Evolutionary conservation across 2,797 vertebrate species (phyloP), one percentile per base, ranked within the genome.

Genomic region (Cirrhinus mrigala): DNA sequence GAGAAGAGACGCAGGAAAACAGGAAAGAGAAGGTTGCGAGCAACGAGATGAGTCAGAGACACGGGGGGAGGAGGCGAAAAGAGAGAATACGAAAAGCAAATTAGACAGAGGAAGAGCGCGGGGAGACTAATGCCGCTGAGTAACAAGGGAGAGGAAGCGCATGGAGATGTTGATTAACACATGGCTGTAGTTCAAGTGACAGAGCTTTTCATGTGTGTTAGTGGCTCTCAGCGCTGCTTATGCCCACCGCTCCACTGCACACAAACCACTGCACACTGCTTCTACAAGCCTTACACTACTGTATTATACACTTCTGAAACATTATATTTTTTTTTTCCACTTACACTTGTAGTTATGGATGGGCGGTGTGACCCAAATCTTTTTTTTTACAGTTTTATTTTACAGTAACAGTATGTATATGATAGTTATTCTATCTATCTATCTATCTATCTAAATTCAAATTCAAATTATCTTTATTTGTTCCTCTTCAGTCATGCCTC

Each of bases 91-190:
- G 37, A 64, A 78, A 60, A 79, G 46, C 77, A 73, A 52, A 85
- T 75, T 75, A 87, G 69, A 77, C 6, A 82, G 66, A 81, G 81
- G 76, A 66, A 74, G 71, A 68, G 58, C 8, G 29, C 14, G 6
- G 27, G 29, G 60, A 74, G 54, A 29, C n/a, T 56, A 68, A 85
- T 56, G 44, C 29, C 10, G 56, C 27, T 70, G 58, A 81, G 69
- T 24, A 27, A 83, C 73, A 74, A 46, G 52, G 29, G 29, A 64
- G 75, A 69, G 60, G 66, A 74, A 68, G 56, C 2, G 52, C 84
- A 68, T 29, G 29, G 79, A 87, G 70, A 81, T 79, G 70, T 46
- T 82, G 85, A 89, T 87, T 87, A 89, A 84, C 79, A 82, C 48
- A 74, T 52, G 73, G 33, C 60, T 76, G 24, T 40, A 75, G 56